A percentile compares a stretch with the other conserved stretches of the same genome.
Conservation (phyloP, 2,888 invertebrate species). For the Tetropium fuscum region DNA sequence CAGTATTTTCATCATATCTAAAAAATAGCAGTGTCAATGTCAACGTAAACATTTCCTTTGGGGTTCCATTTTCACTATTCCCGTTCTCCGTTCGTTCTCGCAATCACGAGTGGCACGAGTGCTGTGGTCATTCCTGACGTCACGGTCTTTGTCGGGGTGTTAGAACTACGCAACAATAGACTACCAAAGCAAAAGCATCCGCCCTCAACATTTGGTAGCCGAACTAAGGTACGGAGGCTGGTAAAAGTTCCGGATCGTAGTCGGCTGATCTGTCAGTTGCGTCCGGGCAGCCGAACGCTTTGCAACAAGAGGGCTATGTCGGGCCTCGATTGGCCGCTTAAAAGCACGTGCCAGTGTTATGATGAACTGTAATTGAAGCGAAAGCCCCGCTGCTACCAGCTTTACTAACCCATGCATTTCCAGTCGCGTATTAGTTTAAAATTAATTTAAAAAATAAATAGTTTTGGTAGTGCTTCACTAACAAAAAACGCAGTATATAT, state of each 20-base stretch:
- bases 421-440: constrained; percentile 10
- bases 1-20: too few relatives aligned
- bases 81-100: too few relatives aligned
- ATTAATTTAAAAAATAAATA: constrained; percentile 18
- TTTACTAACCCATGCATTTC: constrained; percentile 32
- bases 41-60: too few relatives aligned
- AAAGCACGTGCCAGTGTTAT: constrained; percentile 46
- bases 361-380: constrained; percentile 32
- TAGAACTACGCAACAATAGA: constrained; percentile 16
- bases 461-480: constrained; percentile 27
- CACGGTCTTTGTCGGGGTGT: constrained; percentile 16
- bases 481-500: constrained; percentile 9
- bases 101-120: too few relatives aligned
- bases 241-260: constrained; percentile 46
- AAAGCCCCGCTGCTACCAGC: constrained; percentile 11
- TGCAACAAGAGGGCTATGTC: constrained; percentile 45
- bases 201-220: constrained; percentile 41
- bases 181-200: constrained; percentile 21
- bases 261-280: constrained; percentile 57
- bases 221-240: constrained; percentile 33
- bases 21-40: too few relatives aligned
- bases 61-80: too few relatives aligned
- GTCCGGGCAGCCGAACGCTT: constrained; percentile 61
- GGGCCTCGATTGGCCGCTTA: constrained; percentile 36
- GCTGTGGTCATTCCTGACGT: constrained; percentile 5